Percentiles rank a stretch among this genome's conserved stretches.
Conservation (phyloP, 2,888 invertebrate species). For the Acanthopleura granulata region DNA sequence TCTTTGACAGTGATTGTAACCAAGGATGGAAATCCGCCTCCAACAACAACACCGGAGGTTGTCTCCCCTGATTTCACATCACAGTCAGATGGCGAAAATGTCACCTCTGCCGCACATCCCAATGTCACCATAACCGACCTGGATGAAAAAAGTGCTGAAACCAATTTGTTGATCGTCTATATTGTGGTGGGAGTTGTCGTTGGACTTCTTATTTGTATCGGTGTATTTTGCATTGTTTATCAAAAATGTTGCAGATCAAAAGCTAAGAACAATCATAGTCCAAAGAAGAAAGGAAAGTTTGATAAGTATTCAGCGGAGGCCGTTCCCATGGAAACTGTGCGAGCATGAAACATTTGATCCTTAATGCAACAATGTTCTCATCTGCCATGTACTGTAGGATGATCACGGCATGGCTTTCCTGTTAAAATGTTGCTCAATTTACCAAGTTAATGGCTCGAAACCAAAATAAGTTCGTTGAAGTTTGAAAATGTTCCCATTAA, state of each 20-base stretch:
- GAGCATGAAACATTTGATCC: neutral
- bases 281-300: conserved; percentile 14
- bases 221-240: neutral
- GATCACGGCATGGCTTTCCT: too few relatives aligned
- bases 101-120: neutral
- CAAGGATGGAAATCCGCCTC: neutral
- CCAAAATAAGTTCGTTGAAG: too few relatives aligned
- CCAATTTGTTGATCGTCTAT: neutral
- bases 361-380: too few relatives aligned
- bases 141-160: neutral
- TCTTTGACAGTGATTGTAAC: conserved; percentile 21
- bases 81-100: neutral
- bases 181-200: neutral
- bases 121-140: neutral
- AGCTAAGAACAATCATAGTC: neutral
- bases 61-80: neutral
- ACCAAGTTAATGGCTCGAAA: too few relatives aligned
- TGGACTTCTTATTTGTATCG: neutral
- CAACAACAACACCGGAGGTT: neutral
- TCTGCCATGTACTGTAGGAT: too few relatives aligned
- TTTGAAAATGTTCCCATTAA: too few relatives aligned
- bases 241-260: neutral
- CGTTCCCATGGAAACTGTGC: neutral
- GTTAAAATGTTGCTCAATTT: too few relatives aligned
- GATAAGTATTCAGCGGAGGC: conserved; percentile 1